Evolutionary conservation across 37 sponge, comb jelly and placozoan species (phyloP).

Genomic region (Corticium candelabrum): DNA sequence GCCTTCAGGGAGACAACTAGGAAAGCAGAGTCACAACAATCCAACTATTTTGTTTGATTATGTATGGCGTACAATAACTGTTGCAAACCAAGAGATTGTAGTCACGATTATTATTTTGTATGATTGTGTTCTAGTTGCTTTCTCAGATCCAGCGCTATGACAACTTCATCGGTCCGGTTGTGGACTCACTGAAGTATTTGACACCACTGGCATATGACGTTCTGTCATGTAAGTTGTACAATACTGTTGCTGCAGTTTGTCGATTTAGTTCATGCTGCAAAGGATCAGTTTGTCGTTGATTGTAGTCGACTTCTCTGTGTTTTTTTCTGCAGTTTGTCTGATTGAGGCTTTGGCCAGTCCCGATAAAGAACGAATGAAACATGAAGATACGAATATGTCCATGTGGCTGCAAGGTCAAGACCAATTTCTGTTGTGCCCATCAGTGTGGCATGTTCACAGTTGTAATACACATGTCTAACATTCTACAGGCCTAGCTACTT

Average conservation of each 20-base stretch:
- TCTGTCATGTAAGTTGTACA: constrained; percentile 53
- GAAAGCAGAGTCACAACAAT: constrained; percentile 91
- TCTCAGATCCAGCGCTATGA: constrained; percentile 93
- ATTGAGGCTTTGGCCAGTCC: constrained; percentile 95
- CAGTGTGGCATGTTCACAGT: neutral
- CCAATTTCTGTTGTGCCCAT: neutral
- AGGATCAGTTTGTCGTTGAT: neutral
- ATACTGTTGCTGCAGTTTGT: neutral
- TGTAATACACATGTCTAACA: neutral
- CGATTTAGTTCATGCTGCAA: neutral
- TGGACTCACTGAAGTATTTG: constrained; percentile 91
- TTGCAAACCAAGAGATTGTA: no score
- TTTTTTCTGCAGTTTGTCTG: constrained; percentile 54
- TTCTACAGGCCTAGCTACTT: constrained; percentile 70
- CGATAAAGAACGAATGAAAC: constrained; percentile 80
- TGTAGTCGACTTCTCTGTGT: neutral
- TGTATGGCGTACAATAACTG: no score
- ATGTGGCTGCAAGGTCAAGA: constrained; percentile 77
- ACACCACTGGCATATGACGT: constrained; percentile 78
- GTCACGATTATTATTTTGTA: no score
- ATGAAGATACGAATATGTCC: constrained; percentile 90
- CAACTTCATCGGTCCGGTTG: constrained; percentile 88
- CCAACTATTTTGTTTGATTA: constrained; percentile 91
- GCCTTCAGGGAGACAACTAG: constrained; percentile 87
- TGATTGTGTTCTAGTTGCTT: constrained; percentile 71